Evolutionary conservation across 2,113 vertebrate genomes (phyloP), one percentile per base, ranked within the genome.

Genomic region (Varanus salvator): DNA sequence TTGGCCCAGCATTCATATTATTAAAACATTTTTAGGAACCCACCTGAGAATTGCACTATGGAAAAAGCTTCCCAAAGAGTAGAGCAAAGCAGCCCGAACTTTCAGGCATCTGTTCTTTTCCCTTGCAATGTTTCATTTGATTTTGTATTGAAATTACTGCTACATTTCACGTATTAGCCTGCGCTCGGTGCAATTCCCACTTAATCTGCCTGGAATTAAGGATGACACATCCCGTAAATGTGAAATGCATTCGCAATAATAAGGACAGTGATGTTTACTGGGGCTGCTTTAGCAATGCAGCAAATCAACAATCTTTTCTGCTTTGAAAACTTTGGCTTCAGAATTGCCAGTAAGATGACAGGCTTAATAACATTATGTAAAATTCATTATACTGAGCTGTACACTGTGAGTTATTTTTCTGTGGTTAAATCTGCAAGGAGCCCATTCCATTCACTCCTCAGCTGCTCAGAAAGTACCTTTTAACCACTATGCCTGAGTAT

Each of bases 121-220:
- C 66, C 60, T 85, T 54, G 31, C 48, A 85, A 38, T 54, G n/a
- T 78, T 85, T 87, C 48, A 44, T 54, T 85, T 85, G 74, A 85
- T 85, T 89, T 31, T 7, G 31, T 38, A 29, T 69, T 64, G 82
- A 69, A 27, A 69, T 54, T 52, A 6, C 7, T 93, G 57, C 48
- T 78, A 0, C 84, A 19, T 93, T 92, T 92, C 25, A 87, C 31
- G 44, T 92, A 87, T 94, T 89, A 71, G 87, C 89, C 57, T 48
- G 84, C 85, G 38, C n/a, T 19, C 83, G 76, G 85, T 57, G 93
- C 89, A 52, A 74, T 86, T 94, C 84, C 92, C 69, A 92, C 93
- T 95, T 94, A 93, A 89, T 94, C 89, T 93, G 83, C 94, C 91
- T 52, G 81, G 90, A 92, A 94, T 94, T 94, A 89, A 94, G 88